Conservation (phyloP, 2,888 invertebrate genomes). For the Dynastes maya region DNA sequence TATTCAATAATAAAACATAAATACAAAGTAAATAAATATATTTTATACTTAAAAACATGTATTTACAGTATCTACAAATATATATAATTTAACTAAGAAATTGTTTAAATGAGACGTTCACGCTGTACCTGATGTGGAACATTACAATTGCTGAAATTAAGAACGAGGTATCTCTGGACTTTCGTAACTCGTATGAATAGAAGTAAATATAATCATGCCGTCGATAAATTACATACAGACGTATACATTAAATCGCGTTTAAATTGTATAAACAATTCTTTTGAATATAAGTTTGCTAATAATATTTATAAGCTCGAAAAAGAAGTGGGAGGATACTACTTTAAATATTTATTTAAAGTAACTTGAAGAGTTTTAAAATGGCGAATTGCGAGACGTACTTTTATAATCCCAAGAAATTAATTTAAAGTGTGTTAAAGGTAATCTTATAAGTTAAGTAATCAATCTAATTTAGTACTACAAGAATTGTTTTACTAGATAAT, state of each 20-base stretch:
- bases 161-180: conserved; percentile 20
- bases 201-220: not conserved
- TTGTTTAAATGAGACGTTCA: not conserved
- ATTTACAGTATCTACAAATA: conserved; percentile 50
- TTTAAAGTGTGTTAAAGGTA: no score
- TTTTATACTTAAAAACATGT: conserved; percentile 39
- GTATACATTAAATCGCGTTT: no score
- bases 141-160: not conserved
- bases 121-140: conserved; percentile 8
- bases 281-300: no score
- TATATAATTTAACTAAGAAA: conserved; percentile 23
- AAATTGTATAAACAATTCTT: no score
- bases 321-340: no score
- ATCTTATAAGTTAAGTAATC: no score
- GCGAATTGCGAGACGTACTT: no score
- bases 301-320: no score
- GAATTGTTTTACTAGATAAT: not conserved
- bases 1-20: conserved; percentile 41
- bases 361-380: no score
- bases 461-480: no score
- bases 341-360: no score
- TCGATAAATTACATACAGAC: not conserved
- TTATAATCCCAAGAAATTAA: no score
- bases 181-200: not conserved
- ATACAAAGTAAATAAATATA: conserved; percentile 47